These are phyloP conservation scores for Microtus ochrogaster DNA, from an alignment of 2,113 vertebrate genomes.

Conservation along the genomic window DNA sequence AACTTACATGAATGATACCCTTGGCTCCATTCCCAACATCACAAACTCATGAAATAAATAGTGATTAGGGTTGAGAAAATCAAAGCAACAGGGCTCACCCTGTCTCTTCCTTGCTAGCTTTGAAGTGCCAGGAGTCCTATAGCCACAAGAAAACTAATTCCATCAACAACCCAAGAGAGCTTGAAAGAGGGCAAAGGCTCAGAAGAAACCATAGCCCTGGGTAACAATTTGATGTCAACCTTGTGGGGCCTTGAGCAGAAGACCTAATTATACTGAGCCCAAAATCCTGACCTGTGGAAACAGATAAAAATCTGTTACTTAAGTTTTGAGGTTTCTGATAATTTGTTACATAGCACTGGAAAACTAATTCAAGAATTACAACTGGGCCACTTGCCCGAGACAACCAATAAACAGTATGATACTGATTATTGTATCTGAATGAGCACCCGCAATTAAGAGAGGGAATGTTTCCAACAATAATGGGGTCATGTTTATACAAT, in stretches of 20 bases:
- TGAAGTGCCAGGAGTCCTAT: not conserved
- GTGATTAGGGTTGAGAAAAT: not conserved
- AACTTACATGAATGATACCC: not conserved
- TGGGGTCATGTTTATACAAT: not conserved
- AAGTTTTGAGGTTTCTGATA: not conserved
- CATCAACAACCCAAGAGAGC: not conserved
- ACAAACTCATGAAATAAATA: not conserved
- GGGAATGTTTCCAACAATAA: not conserved
- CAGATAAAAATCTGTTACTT: not conserved
- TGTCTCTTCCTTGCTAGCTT: not conserved
- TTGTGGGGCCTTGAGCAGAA: not conserved
- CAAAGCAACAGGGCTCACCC: not conserved
- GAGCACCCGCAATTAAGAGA: not conserved
- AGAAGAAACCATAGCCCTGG: not conserved
- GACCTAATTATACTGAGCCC: not conserved
- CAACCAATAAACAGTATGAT: not conserved
- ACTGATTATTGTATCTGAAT: not conserved
- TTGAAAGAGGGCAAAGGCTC: not conserved
- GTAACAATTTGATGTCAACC: not conserved
- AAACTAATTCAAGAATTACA: not conserved
- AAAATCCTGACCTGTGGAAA: not conserved
- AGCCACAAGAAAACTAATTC: constrained; percentile 26
- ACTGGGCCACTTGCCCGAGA: not conserved
- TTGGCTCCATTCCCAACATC: not conserved
- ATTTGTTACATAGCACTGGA: not conserved